These are phyloP conservation scores for Tenthredo livida DNA, from an alignment of 2,888 invertebrate genomes.

Conservation along the genomic window DNA sequence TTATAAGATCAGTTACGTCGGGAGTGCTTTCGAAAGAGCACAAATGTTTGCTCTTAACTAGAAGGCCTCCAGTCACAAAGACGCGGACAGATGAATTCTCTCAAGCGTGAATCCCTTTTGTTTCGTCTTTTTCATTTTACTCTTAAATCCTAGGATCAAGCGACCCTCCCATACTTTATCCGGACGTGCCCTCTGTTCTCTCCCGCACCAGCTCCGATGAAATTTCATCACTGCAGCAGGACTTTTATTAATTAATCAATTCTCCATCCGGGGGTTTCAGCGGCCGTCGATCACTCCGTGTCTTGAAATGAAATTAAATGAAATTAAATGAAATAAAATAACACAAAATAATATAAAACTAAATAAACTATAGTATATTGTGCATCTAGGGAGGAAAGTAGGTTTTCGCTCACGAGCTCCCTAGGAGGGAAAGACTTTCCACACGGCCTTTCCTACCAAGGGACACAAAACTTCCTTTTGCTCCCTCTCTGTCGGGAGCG, in stretches of 20 bases:
- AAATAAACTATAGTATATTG: too few species aligned
- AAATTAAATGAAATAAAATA: too few species aligned
- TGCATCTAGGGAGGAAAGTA: too few species aligned
- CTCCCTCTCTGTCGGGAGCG: too few species aligned
- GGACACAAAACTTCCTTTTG: too few species aligned
- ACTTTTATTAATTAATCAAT: constrained; percentile 36
- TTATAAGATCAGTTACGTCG: constrained; percentile 8
- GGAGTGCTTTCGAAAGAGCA: neutral
- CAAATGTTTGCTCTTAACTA: constrained; percentile 1
- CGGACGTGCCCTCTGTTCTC: constrained; percentile 4
- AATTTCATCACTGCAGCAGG: neutral
- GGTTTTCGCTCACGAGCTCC: too few species aligned
- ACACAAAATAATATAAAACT: too few species aligned
- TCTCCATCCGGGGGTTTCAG: neutral
- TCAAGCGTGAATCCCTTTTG: constrained; percentile 22
- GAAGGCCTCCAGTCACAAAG: constrained; percentile 5
- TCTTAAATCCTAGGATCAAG: constrained; percentile 40
- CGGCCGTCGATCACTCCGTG: neutral
- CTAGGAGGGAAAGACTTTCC: too few species aligned
- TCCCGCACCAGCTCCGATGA: neutral
- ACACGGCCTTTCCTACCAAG: too few species aligned
- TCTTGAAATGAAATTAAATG: neutral
- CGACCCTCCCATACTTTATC: constrained; percentile 27
- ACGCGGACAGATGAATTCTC: constrained; percentile 11
- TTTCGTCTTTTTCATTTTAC: constrained; percentile 22